Base-by-base conservation (phyloP, 2,888 invertebrate species). In the Dysmachus trigonus region DNA sequence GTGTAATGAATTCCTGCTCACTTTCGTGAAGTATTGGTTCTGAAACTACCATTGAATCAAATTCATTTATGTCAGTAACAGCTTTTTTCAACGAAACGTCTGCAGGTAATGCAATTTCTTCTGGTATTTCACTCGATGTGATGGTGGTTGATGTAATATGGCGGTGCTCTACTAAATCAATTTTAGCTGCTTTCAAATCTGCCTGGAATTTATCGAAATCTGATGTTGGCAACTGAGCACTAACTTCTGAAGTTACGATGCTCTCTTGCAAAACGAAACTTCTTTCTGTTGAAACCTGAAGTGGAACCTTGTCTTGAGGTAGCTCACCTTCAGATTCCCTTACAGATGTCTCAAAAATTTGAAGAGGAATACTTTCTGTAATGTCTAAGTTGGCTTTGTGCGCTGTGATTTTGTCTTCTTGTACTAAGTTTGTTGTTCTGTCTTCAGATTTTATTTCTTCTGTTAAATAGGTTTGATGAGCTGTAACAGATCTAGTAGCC, bases 291-390 rank as follows among this genome's bases (percentile, higher is more conserved):
- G 89, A 90, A 1, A 90, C 88, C 88, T 91, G 89, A 1, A 88
- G 86, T 0, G 93, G 93, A 62, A 89, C 87, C 74, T 91, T 90
- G 82, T 90, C 89, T 47, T 91, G 89, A 31, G 91, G 89, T 35
- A 96, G 93, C 41, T 93, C 91, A 1, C 93, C 93, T 92, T 96
- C 96, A 90, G 94, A 95, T 91, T 96, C 96, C 89, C 95, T 94
- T 2, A 93, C 89, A 62, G 94, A 92, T 87, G 93, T 92, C 90
- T 94, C 93, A 27, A 92, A 92, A 27, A 95, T 92, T 10, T 94
- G 90, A 71, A 95, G 90, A 86, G 94, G 93, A 90, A 95, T 95
- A 89, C 93, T 94, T 3, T 93, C 93, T 5, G 94, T 93, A 85
- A 96, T 90, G 88, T 93, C 93, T 1, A 95, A 88, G 85, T 93